Evolutionary conservation across 2,113 vertebrate species (phyloP), one percentile per base, ranked within the genome.

Genomic region (Lophius piscatorius): DNA sequence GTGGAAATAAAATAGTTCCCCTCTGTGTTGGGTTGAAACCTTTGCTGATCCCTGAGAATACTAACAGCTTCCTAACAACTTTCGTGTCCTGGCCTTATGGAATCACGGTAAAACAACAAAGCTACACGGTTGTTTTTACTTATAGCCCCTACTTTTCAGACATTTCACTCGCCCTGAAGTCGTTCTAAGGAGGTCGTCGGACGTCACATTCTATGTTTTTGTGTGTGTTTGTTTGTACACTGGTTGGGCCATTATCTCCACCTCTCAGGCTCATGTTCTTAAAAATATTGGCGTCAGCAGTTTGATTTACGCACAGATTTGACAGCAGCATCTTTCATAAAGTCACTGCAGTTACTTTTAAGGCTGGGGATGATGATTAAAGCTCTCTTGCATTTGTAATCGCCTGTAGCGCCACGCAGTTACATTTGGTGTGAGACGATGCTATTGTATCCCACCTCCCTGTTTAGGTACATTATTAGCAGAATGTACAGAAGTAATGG

Each of bases 201-300:
- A 49, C 23, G 9, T 51, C 34, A 47, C 31, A 26, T 12, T 29
- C 31, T 47, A 44, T 50, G 18, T 57, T 11, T 35, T 34, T 47
- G 10, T 38, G 39, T 16, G 9, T 34, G 18, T 46, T 44, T 39
- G 22, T 28, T 11, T 44, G 33, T 42, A 24, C 54, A 26, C 70
- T 64, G 65, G 73, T 39, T 62, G 70, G 38, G 47, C 42, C 40
- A 63, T 81, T 76, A 78, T 74, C 66, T 80, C 24, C 56, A 63
- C 62, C 70, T 68, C 64, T 78, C 35, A 51, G 7, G 28, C 55
- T 66, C 13, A 6, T 64, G 16, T 59, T 29, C 74, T 66, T 75
- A 34, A 72, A 63, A 78, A 55, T 49, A 28, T 41, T 63, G 49
- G 72, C 48, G 50, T 18, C 54, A 41, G 60, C 31, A 40, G 42